Evolutionary conservation across 2,797 vertebrate species (phyloP).

Genomic region (Gephyroberyx darwinii): DNA sequence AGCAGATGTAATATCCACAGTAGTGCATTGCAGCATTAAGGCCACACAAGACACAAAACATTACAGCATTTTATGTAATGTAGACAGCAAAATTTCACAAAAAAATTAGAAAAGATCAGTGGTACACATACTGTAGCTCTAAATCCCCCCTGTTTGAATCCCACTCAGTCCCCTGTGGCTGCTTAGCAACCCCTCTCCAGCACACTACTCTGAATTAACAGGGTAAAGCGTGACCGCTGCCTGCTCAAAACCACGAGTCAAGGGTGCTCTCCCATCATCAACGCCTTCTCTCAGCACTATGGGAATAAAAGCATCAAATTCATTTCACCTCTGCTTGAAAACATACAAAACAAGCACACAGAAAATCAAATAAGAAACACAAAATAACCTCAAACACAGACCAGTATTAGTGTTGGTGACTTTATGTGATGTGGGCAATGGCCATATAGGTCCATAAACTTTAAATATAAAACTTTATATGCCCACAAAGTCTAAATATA

Average conservation of each 20-base stretch:
- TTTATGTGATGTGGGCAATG: constrained; percentile 17
- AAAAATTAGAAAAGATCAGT: constrained; percentile 59
- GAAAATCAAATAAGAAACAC: constrained; percentile 33
- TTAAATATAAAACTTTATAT: constrained; percentile 12
- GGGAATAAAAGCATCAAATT: constrained; percentile 56
- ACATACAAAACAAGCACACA: constrained; percentile 41
- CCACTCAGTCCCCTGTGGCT: constrained; percentile 79
- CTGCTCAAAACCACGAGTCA: constrained; percentile 76
- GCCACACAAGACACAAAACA: constrained; percentile 22
- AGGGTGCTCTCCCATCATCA: constrained; percentile 73
- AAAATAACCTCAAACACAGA: constrained; percentile 13
- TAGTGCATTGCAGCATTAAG: not conserved
- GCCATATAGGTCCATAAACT: not conserved
- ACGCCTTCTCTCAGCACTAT: constrained; percentile 59
- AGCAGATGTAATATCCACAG: not conserved
- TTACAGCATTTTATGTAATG: constrained; percentile 30
- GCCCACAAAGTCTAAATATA: not conserved
- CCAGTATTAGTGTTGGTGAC: constrained; percentile 7
- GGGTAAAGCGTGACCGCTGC: constrained; percentile 79
- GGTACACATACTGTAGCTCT: constrained; percentile 56
- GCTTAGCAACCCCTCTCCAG: constrained; percentile 84
- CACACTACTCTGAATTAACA: constrained; percentile 82
- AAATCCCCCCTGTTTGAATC: constrained; percentile 80
- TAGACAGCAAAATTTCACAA: constrained; percentile 47
- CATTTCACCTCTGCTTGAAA: constrained; percentile 39